Evolutionary conservation across 2,113 vertebrate genomes (phyloP), one percentile per base, ranked within the genome.

Genomic region (Fregata magnificens): DNA sequence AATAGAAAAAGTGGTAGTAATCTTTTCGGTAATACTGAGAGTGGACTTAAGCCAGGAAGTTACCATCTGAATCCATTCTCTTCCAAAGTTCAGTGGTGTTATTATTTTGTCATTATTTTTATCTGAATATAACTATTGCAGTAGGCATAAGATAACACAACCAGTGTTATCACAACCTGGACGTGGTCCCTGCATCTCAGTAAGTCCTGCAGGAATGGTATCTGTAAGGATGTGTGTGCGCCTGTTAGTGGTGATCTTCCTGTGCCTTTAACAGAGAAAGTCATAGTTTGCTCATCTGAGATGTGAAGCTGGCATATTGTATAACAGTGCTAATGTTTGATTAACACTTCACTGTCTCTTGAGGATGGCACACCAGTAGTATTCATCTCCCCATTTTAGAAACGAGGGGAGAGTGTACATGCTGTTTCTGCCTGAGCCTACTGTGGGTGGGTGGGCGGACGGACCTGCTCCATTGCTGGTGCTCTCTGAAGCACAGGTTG

Each of bases 151-250:
- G 56, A 9, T 13, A 49, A n/a, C 32, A 50, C 50, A 79, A 11
- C 9, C 29, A 28, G 50, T 19, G n/a, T n/a, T n/a, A n/a, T n/a
- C n/a, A n/a, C n/a, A n/a, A n/a, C n/a, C n/a, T n/a, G n/a, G n/a
- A 16, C 0, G 0, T 17, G n/a, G 34, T 52, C 34, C 6, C 0
- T n/a, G 18, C 59, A 21, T 53, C 74, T 77, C 25, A 14, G 24
- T 21, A 55, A 38, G 18, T 52, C 50, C 38, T 83, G 71, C 71
- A 62, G 82, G 0, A 7, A 20, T 38, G 6, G 14, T 11, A 7
- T 40, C 52, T 67, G 38, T 38, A 16, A 32, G 80, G 21, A 20
- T 8, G 5, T 20, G 32, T 13, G 17, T 32, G 16, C 72, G 20
- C 36, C 78, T 85, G 31, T 7, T 77, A 8, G 2, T 83, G 50